Evolutionary conservation across 2,113 vertebrate genomes (phyloP), one percentile per base, ranked within the genome.

Genomic region (Eolophus roseicapilla): DNA sequence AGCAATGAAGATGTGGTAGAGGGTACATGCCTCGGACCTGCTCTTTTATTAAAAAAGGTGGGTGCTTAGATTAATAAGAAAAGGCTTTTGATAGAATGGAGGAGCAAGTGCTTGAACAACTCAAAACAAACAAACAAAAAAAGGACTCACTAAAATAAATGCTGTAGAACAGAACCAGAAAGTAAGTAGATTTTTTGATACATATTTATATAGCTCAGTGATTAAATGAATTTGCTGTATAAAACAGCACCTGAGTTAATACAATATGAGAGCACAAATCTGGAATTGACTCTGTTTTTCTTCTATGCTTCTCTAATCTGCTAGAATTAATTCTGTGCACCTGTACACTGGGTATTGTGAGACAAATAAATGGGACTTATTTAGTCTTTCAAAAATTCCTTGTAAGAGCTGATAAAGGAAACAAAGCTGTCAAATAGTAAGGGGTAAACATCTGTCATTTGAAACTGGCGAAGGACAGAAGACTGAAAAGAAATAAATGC

Each of bases 311-410:
- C 17, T 79, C 11, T 41, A 62, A 3, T 73, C 63, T 95, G 21
- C 53, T 81, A 37, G 28, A 44, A 27, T 69, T 76, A 82, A 82
- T 80, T 73, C 67, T 82, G 12, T 74, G 63, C 67, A 76, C 37
- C 29, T 14, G 3, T 68, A 41, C 7, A 35, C 18, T 55, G 46
- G 10, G 3, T 63, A 44, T 21, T 64, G 57, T 55, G 76, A 79
- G 92, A 87, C 52, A 87, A 82, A 88, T 76, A 91, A 90, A 77
- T 77, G 55, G 19, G 21, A 39, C 31, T 88, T 76, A 80, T 8
- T 94, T 80, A 59, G 44, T 73, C 88, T 80, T 94, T 80, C 33
- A 92, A n/a, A 90, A 95, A 92, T 69, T 74, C 41, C 41, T 63
- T 93, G 39, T 82, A 69, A 88, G 59, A 88, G 9, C 49, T 77